Base-by-base conservation (phyloP, 2,888 invertebrate genomes). In the Limnephilus rhombicus region DNA sequence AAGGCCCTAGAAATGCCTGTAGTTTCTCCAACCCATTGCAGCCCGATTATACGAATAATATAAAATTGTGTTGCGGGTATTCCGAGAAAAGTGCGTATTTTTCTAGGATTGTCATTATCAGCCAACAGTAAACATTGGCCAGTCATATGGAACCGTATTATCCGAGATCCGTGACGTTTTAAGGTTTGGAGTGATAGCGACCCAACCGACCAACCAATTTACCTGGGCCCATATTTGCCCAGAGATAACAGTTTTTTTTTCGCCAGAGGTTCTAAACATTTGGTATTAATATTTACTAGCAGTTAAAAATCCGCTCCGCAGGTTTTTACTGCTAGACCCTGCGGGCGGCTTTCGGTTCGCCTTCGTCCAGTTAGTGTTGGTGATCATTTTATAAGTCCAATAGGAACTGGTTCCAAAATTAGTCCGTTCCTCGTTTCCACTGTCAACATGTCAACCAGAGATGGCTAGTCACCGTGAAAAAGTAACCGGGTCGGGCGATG, bases 41-140 rank as follows among this genome's bases (percentile, higher is more conserved):
- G 68, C n/a, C n/a, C 68, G 24, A 68, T 68, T 5, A n/a, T n/a
- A n/a, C n/a, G n/a, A n/a, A 68, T 24, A 4, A 45, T 49, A 49
- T 49, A 15, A 13, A 15, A 15, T 49, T 49, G n/a, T 24, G 18
- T 68, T n/a, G 24, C 68, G 24, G 9, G 24, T 86, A 81, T 92
- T 92, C 92, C 86, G 34, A 89, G 92, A 92, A 92, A 88, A 82
- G 91, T 86, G 68, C 80, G 87, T 87, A 82, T 88, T 87, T 92
- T 92, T 92, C 92, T 92, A 34, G 92, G 92, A 92, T 92, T 68
- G 82, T 92, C 91, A 91, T 92, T 91, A 68, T 13, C 15, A 68
- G 68, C 18, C 53, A 53, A 53, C 53, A 88, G 41, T 86, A 86
- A 86, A 86, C 49, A 86, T 86, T 86, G 53, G 88, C 80, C 68